phyloP scores from a whole-genome alignment of 37 sponge, comb jelly and placozoan species.

The Ephydatia muelleri region DNA sequence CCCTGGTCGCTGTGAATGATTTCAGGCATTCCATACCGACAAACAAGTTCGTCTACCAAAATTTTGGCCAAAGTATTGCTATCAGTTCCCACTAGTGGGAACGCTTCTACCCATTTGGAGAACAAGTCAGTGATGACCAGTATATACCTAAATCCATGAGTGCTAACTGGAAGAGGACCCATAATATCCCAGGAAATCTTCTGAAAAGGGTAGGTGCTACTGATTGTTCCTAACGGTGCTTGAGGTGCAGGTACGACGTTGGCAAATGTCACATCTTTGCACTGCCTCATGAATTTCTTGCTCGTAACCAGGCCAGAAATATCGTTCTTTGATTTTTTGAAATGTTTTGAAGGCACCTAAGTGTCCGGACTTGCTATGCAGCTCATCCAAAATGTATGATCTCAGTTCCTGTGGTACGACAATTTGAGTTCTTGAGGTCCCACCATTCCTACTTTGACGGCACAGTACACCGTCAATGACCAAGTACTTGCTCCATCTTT shows the following conservation, averaged over 20 bases:
- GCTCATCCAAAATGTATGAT: conserved; percentile 2
- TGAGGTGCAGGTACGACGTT: background rate
- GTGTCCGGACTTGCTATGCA: conserved; percentile 26
- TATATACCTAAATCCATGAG: no score
- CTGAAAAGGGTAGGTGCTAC: no score
- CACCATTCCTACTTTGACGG: background rate
- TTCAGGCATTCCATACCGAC: no score
- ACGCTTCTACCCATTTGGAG: no score
- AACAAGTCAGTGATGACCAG: no score
- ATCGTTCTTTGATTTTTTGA: conserved; percentile 19
- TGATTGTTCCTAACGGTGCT: conserved; percentile 35
- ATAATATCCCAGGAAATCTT: no score
- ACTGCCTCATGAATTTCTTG: background rate
- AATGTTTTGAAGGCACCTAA: conserved; percentile 21
- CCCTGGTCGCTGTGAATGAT: no score
- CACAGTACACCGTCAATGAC: background rate
- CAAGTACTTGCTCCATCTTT: background rate
- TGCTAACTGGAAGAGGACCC: no score
- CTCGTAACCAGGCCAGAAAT: conserved; percentile 30
- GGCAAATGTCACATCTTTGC: conserved; percentile 11
- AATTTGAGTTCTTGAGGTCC: background rate
- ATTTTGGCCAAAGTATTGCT: no score
- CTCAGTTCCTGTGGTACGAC: conserved; percentile 2
- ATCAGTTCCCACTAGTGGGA: no score
- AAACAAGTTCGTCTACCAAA: no score